Percentiles rank a stretch among this genome's conserved stretches.
Conservation (phyloP, 2,888 invertebrate genomes). For the Cantharis rufa region DNA sequence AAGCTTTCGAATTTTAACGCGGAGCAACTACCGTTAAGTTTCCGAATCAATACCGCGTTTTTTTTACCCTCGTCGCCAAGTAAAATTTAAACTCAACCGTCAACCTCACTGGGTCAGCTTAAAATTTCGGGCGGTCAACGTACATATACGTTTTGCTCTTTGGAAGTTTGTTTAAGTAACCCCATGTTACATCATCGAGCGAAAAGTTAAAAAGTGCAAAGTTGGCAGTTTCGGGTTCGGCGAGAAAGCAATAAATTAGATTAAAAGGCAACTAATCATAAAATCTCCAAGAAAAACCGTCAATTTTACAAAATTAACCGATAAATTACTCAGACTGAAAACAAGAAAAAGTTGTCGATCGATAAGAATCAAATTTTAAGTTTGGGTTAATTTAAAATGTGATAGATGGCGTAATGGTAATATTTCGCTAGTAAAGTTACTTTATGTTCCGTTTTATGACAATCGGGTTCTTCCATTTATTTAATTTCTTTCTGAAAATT, state of each 20-base stretch:
- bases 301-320: not conserved
- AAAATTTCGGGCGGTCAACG: not conserved
- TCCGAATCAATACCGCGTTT: not conserved
- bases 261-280: not conserved
- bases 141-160: not conserved
- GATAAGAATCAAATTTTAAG: not conserved
- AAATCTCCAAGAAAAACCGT: not conserved
- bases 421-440: not conserved
- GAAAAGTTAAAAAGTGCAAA: not conserved
- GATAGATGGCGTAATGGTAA: not conserved
- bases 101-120: not conserved
- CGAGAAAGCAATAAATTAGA: not conserved
- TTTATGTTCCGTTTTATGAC: not conserved
- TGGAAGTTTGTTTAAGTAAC: not conserved
- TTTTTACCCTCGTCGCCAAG: not conserved
- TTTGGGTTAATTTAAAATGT: not conserved
- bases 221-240: not conserved
- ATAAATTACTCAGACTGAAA: not conserved
- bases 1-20: not conserved
- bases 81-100: not conserved
- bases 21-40: not conserved
- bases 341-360: not conserved
- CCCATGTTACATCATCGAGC: not conserved
- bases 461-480: not conserved
- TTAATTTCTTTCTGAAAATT: not conserved